phyloP scores from a whole-genome alignment of 2,113 vertebrate genomes.

The Microcebus ravelobensis region DNA sequence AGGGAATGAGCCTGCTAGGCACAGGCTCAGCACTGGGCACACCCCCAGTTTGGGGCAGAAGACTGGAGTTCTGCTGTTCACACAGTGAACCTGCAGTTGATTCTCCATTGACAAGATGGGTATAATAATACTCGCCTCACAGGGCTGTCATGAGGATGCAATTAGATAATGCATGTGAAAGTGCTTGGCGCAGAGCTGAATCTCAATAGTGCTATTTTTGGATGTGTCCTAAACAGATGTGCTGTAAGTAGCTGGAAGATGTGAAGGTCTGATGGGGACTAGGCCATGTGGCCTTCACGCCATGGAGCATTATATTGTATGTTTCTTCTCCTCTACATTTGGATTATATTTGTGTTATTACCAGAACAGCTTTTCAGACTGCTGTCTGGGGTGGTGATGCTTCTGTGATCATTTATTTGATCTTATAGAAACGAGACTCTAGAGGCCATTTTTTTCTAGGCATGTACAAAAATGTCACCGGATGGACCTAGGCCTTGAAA shows the following conservation, averaged over 20 bases:
- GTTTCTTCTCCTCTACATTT: not conserved
- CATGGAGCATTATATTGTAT: not conserved
- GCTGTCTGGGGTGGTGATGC: not conserved
- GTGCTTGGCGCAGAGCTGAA: conserved; percentile 22
- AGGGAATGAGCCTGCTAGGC: conserved; percentile 2
- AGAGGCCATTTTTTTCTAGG: not conserved
- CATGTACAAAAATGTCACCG: not conserved
- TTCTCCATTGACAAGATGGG: not conserved
- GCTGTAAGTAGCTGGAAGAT: conserved; percentile 9
- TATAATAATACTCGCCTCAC: conserved; percentile 12
- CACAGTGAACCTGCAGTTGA: not conserved
- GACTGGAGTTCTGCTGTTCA: not conserved
- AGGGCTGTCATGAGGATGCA: conserved; percentile 53
- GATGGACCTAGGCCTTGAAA: not conserved
- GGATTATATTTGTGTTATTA: conserved; percentile 18
- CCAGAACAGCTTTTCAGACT: not conserved
- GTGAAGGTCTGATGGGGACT: not conserved
- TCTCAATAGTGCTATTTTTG: conserved; percentile 56
- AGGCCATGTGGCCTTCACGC: not conserved
- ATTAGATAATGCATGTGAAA: conserved; percentile 44
- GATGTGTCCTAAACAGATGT: conserved; percentile 55
- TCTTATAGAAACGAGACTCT: not conserved
- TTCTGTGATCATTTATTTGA: not conserved
- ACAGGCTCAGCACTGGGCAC: not conserved
- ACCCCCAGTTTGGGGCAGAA: not conserved